Conservation (phyloP, 2,888 invertebrate species). For the Harpalus rubripes region DNA sequence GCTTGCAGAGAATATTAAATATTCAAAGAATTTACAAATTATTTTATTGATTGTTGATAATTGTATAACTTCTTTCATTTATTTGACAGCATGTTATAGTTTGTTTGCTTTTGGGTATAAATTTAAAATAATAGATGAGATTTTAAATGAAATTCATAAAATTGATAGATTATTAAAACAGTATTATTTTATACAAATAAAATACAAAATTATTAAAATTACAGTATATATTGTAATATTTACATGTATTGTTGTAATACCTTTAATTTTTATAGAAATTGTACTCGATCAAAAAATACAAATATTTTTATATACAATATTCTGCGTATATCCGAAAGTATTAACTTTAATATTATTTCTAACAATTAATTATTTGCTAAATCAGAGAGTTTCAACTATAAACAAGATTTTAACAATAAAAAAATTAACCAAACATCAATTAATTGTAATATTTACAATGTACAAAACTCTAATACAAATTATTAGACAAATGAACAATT, state of each 20-base stretch:
- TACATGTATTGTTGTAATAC: not conserved
- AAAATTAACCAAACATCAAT: not conserved
- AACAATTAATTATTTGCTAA: not conserved
- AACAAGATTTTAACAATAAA: conserved; percentile 10
- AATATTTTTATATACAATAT: not conserved
- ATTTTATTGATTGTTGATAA: not conserved
- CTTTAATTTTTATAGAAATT: not conserved
- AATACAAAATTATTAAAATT: conserved; percentile 19
- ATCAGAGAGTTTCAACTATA: not conserved
- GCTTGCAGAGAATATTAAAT: not conserved
- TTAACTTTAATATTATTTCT: not conserved
- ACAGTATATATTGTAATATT: not conserved
- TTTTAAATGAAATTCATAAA: conserved; percentile 1
- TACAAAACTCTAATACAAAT: not conserved
- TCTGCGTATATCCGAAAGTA: not conserved
- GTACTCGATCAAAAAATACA: not conserved
- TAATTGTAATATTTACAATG: not conserved
- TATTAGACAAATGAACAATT: not conserved
- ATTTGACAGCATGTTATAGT: too few relatives aligned
- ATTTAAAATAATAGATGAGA: not conserved
- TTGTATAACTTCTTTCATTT: not conserved
- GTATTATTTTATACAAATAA: not conserved
- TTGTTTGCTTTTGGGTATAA: not conserved
- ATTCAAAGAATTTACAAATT: not conserved
- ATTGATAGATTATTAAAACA: conserved; percentile 1